Base-by-base conservation (phyloP, 2,113 vertebrate species). In the Sigmodon hispidus region DNA sequence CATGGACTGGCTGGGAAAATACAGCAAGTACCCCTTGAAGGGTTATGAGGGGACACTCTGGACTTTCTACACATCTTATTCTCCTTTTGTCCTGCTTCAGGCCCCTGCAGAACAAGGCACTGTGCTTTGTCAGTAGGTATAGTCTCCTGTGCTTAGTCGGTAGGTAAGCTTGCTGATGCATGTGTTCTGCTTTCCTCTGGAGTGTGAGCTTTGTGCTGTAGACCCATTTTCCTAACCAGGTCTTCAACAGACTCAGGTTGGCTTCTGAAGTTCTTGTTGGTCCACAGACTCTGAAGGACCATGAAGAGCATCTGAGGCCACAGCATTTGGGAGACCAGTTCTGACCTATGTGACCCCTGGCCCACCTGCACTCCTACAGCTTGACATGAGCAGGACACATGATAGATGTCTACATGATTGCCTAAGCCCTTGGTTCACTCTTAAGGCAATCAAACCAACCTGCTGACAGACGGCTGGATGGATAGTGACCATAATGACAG, bases 121-220 rank as follows among this genome's bases (percentile, higher is more conserved):
- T 67, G 31, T 31, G 34, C 19, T 10, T 57, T 65, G 36, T 55
- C n/a, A 26, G 34, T 26, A 16, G 65, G 13, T 43, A 40, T n/a
- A 34, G 65, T 36, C 5, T 67, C 65, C 13, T 67, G 31, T 31
- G 34, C 19, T 10, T 57, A 57, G 36, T 55, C n/a, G 16, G 34
- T 26, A 16, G 65, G 13, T 43, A 40, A 3, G 24, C 13, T 10
- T 72, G 69, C 15, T 76, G 50, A 45, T 6, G 3, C 15, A 0
- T 24, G 21, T 4, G 12, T 6, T 1, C 1, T 12, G 3, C 5
- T 65, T 69, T 87, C 65, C 57, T 0, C 17, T 3, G 0, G 7
- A 36, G 29, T 81, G 77, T 26, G 9, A 88, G 19, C 43, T 59
- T 43, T 48, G 12, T 4, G 12, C 24, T 34, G 12, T 22, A 61